A percentile compares a stretch with the other conserved stretches of the same genome.
Conservation (phyloP, 2,888 invertebrate species). For the Acrobeloides nanus region DNA sequence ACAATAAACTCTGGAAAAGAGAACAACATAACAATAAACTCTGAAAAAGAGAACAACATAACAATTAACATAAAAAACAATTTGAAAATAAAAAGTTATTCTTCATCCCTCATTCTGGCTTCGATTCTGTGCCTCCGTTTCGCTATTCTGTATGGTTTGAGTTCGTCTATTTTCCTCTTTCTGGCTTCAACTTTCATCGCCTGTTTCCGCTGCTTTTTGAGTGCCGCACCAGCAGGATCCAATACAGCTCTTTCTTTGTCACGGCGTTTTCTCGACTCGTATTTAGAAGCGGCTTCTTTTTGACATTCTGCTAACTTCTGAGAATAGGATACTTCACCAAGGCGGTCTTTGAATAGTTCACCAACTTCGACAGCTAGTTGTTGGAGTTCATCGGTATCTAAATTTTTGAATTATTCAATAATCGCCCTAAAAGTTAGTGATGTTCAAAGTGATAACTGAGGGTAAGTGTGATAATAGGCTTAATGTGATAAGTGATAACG, state of each 20-base stretch:
- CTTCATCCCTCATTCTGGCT: neutral
- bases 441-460: too few species aligned
- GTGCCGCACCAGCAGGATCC: conserved; percentile 31
- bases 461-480: too few species aligned
- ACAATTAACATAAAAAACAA: too few species aligned
- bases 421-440: neutral
- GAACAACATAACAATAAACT: too few species aligned
- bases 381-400: conserved; percentile 36
- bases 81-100: too few species aligned
- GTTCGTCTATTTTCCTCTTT: conserved; percentile 39
- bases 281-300: conserved; percentile 19
- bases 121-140: conserved; percentile 27
- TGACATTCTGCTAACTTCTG: conserved; percentile 26
- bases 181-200: conserved; percentile 29
- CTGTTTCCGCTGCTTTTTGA: conserved; percentile 32
- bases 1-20: too few species aligned
- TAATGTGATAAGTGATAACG: too few species aligned
- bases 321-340: conserved; percentile 35
- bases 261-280: conserved; percentile 28
- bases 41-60: too few species aligned
- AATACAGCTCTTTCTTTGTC: conserved; percentile 33
- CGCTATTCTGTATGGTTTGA: conserved; percentile 35
- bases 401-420: conserved; percentile 13
- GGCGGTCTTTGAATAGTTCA: conserved; percentile 27
- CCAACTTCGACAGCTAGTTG: conserved; percentile 37